Base-by-base conservation (phyloP, 2,888 invertebrate genomes). In the Dynastes hyllus region DNA sequence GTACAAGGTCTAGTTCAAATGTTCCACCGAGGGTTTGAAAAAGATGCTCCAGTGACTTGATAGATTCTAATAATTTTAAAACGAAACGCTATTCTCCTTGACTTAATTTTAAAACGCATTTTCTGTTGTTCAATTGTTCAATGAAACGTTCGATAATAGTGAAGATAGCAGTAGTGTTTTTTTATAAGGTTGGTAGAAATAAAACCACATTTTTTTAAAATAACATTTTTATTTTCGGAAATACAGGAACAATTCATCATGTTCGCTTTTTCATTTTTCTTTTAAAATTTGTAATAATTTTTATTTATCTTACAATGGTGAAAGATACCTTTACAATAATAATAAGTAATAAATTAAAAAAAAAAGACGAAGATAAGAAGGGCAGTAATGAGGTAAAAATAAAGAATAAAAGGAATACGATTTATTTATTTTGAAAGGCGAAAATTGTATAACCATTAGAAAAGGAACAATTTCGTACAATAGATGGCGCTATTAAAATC, bases 141-240 rank as follows among this genome's bases (percentile, higher is more conserved):
- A 22, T 22, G 22, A 22, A 22, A 22, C 22, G 22, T 22, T 22
- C 22, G 22, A 22, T 22, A 22, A 22, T 22, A 22, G 22, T 22
- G 22, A 22, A 22, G 22, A 37, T 37, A 37, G 32, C 32, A 6
- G 5, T 37, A 4, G 2, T 37, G 4, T 5, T 37, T 5, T 37
- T 45, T 45, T 11, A 45, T 45, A 45, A 45, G 27, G 22, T 4
- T 40, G 51, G 32, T 51, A 37, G 71, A 81, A 73, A 81, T 65
- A 78, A 73, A 76, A 78, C 45, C 65, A 76, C 22, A 51, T 58
- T 11, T 3, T 78, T 73, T 78, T 78, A 78, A 78, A 78, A 78
- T 78, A 78, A 78, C 78, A 78, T 78, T 78, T 78, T 78, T 63
- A 73, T 73, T 77, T 66, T 76, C 40, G 73, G 71, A 78, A 78